Evolutionary conservation across 2,113 vertebrate genomes (phyloP).

Genomic region (Corythornis madagascariensis): DNA sequence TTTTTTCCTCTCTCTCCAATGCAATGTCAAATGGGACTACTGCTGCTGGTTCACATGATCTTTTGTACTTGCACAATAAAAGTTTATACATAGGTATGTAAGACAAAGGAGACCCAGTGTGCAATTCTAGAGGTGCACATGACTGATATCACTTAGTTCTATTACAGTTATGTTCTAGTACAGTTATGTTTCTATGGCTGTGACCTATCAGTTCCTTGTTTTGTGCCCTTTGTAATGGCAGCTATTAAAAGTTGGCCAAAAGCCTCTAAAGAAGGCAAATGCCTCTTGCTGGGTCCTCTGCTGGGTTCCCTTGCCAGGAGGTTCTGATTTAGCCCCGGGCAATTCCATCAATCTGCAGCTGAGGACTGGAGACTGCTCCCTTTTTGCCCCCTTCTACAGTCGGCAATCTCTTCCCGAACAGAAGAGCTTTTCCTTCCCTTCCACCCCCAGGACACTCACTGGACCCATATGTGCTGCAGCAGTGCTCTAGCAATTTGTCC

Average conservation of each 20-base stretch:
- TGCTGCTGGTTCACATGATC: background rate
- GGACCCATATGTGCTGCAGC: background rate
- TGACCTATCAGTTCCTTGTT: background rate
- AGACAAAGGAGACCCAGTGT: rapidly evolving
- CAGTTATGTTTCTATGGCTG: background rate
- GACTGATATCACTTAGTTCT: background rate
- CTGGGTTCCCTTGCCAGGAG: background rate
- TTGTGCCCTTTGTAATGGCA: background rate
- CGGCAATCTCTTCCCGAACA: background rate
- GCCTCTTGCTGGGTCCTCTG: background rate
- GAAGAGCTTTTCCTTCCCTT: background rate
- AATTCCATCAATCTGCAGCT: background rate
- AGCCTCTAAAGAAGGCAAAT: background rate
- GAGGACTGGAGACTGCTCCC: background rate
- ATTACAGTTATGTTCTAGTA: too few relatives aligned
- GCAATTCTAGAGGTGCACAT: background rate
- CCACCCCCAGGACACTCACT: background rate
- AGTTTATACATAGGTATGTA: background rate
- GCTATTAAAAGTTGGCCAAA: background rate
- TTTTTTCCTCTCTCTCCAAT: background rate
- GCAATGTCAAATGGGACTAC: background rate
- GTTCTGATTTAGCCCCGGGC: background rate
- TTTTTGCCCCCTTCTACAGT: background rate
- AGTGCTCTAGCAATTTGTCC: background rate
- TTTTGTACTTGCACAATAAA: background rate